Percentiles rank a stretch among this genome's conserved stretches.
These are phyloP conservation scores for Nemapogon koenigi DNA, from an alignment of 2,888 invertebrate genomes.

Conservation along the genomic window DNA sequence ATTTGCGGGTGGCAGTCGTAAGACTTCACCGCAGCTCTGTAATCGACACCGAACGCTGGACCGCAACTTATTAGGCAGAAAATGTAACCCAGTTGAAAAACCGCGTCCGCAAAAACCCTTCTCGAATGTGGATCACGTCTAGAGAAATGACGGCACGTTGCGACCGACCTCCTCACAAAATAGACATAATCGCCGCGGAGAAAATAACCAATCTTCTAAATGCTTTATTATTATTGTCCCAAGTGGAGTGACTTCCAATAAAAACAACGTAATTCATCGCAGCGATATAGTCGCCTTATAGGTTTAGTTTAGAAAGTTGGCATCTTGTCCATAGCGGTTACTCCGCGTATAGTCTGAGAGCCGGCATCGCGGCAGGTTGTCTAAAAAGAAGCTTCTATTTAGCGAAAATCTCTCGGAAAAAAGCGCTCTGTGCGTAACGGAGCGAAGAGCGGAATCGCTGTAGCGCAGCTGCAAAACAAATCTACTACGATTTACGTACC, in stretches of 20 bases:
- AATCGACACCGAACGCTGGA: slow-evolving; percentile 53
- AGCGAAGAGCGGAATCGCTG: slow-evolving; percentile 51
- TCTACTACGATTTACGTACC: slow-evolving; percentile 61
- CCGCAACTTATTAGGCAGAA: slow-evolving; percentile 42
- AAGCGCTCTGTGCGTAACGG: slow-evolving; percentile 40
- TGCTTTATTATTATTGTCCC: slow-evolving; percentile 44
- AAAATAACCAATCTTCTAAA: slow-evolving; percentile 40
- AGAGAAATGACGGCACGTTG: slow-evolving; percentile 31
- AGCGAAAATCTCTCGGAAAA: slow-evolving; percentile 45
- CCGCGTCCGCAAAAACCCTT: slow-evolving; percentile 32
- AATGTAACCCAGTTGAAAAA: slow-evolving; percentile 29
- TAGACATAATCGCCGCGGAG: slow-evolving; percentile 20
- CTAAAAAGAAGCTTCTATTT: slow-evolving; percentile 54
- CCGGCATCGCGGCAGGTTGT: slow-evolving; percentile 37
- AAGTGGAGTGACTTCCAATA: slow-evolving; percentile 37
- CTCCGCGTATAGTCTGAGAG: slow-evolving; percentile 49
- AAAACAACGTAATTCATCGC: slow-evolving; percentile 52
- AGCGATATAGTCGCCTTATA: slow-evolving; percentile 43
- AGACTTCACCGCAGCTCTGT: slow-evolving; percentile 54
- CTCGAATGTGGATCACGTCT: slow-evolving; percentile 21
- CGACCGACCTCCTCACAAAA: background rate
- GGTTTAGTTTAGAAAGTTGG: slow-evolving; percentile 62
- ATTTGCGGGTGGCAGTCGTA: slow-evolving; percentile 45
- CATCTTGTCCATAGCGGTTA: slow-evolving; percentile 58
- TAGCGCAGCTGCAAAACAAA: slow-evolving; percentile 52